phyloP scores from a whole-genome alignment of 2,797 vertebrate species.

The Rallus crepitans region DNA sequence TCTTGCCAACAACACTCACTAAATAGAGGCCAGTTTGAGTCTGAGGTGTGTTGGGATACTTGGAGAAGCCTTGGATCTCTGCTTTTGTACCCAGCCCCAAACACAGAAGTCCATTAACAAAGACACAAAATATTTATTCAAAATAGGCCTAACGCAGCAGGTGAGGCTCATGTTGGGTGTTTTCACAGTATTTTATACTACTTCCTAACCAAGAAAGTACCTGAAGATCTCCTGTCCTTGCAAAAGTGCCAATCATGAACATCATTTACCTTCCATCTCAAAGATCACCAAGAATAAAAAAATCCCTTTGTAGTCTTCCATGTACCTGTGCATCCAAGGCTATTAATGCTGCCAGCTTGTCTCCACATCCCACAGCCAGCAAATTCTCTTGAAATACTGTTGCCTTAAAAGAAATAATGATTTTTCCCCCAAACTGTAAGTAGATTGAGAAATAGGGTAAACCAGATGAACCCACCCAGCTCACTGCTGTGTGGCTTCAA shows the following conservation, averaged over 20 bases:
- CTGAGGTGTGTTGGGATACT: neutral
- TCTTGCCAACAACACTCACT: neutral
- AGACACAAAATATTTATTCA: neutral
- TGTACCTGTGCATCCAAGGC: neutral
- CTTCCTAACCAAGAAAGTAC: neutral
- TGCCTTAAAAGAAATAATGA: neutral
- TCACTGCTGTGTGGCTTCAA: neutral
- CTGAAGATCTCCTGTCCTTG: neutral
- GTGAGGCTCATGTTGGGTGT: neutral
- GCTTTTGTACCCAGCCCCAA: neutral
- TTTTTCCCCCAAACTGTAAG: no score
- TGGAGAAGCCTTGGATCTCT: neutral
- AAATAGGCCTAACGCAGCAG: neutral
- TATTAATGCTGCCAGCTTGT: neutral
- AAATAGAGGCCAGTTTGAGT: neutral
- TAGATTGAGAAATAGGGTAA: neutral
- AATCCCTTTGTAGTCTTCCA: neutral
- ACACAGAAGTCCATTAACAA: neutral
- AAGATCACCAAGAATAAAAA: neutral
- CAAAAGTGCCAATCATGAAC: neutral
- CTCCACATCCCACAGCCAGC: neutral
- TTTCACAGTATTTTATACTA: neutral
- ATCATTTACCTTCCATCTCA: neutral
- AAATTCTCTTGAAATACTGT: neutral
- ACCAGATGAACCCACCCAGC: neutral